A percentile compares a stretch with the other conserved stretches of the same genome.
Conservation (phyloP, 2,797 vertebrate genomes). For the Zalophus californianus region DNA sequence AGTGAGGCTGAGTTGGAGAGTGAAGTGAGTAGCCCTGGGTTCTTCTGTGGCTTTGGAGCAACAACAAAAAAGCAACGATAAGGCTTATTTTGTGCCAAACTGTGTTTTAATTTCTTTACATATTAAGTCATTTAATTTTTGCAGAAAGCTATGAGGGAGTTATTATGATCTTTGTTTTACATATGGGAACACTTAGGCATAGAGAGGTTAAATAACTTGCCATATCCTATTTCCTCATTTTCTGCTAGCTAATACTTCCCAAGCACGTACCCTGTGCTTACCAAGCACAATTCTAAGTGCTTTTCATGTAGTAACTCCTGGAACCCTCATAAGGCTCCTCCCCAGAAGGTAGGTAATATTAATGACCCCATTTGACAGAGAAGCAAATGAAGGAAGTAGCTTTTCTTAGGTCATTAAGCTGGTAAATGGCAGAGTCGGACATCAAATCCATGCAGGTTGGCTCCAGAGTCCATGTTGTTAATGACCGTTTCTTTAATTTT, state of each 20-base stretch:
- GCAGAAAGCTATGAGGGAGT: neutral
- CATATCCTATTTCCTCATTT: neutral
- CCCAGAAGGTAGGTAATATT: neutral
- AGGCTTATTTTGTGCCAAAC: neutral
- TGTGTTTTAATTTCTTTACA: slow-evolving; percentile 34
- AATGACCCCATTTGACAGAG: neutral
- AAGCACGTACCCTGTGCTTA: neutral
- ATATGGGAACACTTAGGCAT: neutral
- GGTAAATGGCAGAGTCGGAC: neutral
- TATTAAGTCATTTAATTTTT: slow-evolving; percentile 28
- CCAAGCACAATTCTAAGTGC: neutral
- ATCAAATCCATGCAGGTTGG: neutral
- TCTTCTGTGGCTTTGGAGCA: neutral
- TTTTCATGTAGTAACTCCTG: neutral
- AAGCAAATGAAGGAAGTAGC: neutral
- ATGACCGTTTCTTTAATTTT: neutral
- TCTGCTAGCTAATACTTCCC: neutral
- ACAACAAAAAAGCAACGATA: neutral
- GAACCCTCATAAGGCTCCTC: neutral
- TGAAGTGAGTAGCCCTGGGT: neutral
- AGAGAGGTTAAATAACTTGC: neutral
- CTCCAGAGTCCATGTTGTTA: neutral
- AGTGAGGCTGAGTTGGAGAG: neutral
- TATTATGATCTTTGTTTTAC: neutral
- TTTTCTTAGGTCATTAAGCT: neutral